Percentiles rank a stretch among this genome's conserved stretches.
Conservation (phyloP, 1,140 invertebrate species). For the Trichonephila clavipes region DNA sequence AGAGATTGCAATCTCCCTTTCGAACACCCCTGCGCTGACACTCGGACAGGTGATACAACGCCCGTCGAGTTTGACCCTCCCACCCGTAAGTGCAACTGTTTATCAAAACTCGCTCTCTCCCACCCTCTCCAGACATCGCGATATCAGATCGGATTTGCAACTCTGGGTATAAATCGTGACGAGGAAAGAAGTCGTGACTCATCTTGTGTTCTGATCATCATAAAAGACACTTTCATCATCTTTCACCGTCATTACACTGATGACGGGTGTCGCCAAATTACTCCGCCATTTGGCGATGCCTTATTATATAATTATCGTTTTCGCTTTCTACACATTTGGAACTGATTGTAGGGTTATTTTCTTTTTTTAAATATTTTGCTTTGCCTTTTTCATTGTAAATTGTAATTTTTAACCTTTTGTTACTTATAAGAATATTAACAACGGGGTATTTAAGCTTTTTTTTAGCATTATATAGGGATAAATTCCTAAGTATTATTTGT, state of each 20-base stretch:
- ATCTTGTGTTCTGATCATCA: slow-evolving; percentile 36
- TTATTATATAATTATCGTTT: slow-evolving; percentile 73
- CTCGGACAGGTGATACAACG: slow-evolving; percentile 59
- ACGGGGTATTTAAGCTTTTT: slow-evolving; percentile 1
- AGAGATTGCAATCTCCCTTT: not conserved
- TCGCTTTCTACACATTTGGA: slow-evolving; percentile 18
- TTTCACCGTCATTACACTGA: slow-evolving; percentile 52
- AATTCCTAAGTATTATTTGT: not conserved
- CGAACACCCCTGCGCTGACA: slow-evolving; percentile 45
- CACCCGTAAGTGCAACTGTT: slow-evolving; percentile 57
- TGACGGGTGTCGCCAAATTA: slow-evolving; percentile 70
- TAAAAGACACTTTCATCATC: slow-evolving; percentile 54
- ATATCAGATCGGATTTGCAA: slow-evolving; percentile 57
- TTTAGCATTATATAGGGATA: not conserved
- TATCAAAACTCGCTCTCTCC: not conserved
- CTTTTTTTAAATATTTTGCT: not conserved
- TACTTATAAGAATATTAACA: not conserved
- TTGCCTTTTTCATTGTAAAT: not conserved
- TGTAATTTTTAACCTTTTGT: slow-evolving; percentile 39
- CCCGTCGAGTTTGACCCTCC: slow-evolving; percentile 37
- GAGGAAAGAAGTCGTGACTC: slow-evolving; percentile 53
- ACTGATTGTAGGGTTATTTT: slow-evolving; percentile 43
- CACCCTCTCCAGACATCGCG: not conserved
- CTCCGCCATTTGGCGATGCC: slow-evolving; percentile 43
- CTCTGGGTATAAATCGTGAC: slow-evolving; percentile 41